A percentile compares a stretch with the other conserved stretches of the same genome.
These are phyloP conservation scores for Chironomus tentans DNA, from an alignment of 2,888 invertebrate species.

Conservation along the genomic window DNA sequence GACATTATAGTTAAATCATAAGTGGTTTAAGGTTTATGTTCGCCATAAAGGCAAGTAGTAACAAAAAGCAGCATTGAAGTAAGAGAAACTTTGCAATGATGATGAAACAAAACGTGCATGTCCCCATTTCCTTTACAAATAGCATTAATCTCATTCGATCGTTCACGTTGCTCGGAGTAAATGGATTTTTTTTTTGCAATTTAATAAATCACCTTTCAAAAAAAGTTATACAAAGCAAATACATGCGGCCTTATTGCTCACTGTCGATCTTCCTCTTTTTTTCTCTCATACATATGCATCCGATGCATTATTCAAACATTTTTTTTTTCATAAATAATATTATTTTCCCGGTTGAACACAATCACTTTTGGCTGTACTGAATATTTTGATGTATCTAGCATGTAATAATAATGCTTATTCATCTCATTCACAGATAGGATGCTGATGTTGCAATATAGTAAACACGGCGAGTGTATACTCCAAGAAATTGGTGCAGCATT, in stretches of 20 bases:
- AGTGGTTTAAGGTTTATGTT: no score
- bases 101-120: constrained; percentile 11
- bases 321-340: no score
- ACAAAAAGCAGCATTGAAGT: not conserved
- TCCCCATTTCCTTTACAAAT: constrained; percentile 1
- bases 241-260: not conserved
- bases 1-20: no score
- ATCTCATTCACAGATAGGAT: constrained; percentile 42
- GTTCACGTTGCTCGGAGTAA: not conserved
- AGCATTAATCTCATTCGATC: not conserved
- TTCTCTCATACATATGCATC: not conserved
- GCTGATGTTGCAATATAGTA: constrained; percentile 86
- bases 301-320: no score
- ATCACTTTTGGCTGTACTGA: constrained; percentile 15
- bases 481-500: constrained; percentile 85
- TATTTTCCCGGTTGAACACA: not conserved
- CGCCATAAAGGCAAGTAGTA: not conserved
- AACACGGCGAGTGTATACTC: constrained; percentile 86
- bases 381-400: not conserved
- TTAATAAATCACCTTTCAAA: constrained; percentile 15
- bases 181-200: not conserved
- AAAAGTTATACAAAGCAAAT: not conserved
- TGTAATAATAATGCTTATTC: not conserved
- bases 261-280: not conserved
- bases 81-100: not conserved